Evolutionary conservation across 2,113 vertebrate genomes (phyloP).

Genomic region (Benitochromis conjunctus): DNA sequence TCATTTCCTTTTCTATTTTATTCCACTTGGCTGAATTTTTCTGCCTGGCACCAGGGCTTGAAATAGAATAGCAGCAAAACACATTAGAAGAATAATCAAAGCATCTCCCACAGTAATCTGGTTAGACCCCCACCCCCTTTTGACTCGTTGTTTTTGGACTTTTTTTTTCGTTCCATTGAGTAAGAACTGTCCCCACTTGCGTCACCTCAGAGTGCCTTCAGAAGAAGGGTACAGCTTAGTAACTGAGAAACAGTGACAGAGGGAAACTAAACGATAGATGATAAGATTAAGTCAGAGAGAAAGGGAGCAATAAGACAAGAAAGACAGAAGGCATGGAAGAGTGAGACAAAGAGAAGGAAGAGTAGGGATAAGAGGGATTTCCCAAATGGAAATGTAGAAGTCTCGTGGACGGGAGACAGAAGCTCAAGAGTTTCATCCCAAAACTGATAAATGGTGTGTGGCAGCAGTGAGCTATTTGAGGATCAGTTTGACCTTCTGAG

Average conservation of each 20-base stretch:
- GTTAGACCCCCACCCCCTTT: neutral
- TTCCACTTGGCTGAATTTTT: constrained; percentile 3
- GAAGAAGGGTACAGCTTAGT: neutral
- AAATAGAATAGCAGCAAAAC: constrained; percentile 29
- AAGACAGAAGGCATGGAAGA: neutral
- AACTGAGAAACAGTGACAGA: neutral
- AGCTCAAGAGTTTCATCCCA: neutral
- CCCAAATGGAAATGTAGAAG: constrained; percentile 10
- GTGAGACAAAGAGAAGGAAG: neutral
- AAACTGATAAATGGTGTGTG: neutral
- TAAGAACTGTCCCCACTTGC: neutral
- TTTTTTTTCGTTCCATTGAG: constrained; percentile 1
- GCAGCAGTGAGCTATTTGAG: neutral
- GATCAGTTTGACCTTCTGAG: neutral
- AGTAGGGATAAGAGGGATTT: neutral
- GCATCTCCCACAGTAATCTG: constrained; percentile 3
- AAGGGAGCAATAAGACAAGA: neutral
- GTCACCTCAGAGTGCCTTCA: neutral
- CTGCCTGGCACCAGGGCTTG: constrained; percentile 11
- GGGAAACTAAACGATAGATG: constrained; percentile 9
- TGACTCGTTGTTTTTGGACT: neutral
- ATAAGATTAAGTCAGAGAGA: neutral
- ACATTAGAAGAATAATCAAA: constrained; percentile 21
- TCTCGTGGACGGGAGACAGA: neutral
- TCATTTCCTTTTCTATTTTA: neutral